Conservation (phyloP, 2,888 invertebrate species). For the Eilema sororculum region DNA sequence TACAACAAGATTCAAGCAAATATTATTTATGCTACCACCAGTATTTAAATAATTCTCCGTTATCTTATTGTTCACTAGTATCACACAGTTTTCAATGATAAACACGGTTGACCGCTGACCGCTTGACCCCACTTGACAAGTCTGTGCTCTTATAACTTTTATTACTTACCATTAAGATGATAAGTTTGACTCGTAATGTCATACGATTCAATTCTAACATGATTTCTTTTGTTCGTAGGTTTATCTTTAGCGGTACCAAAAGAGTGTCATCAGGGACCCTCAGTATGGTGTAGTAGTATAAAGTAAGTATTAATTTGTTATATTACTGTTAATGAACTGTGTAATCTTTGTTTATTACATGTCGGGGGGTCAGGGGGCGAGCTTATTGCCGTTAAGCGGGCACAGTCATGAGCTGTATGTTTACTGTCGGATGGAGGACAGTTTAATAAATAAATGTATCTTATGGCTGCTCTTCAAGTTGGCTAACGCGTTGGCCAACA, state of each 20-base stretch:
- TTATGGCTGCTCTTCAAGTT: too few species aligned
- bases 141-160: constrained; percentile 41
- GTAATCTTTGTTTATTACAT: too few species aligned
- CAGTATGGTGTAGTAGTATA: constrained; percentile 77
- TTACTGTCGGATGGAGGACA: too few species aligned
- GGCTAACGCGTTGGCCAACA: too few species aligned
- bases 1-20: not conserved
- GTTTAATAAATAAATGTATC: too few species aligned
- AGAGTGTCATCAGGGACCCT: constrained; percentile 79
- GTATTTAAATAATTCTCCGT: constrained; percentile 25
- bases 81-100: constrained; percentile 38
- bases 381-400: too few species aligned
- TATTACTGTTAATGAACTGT: not conserved
- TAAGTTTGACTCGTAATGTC: constrained; percentile 27
- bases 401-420: too few species aligned
- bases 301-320: constrained; percentile 65
- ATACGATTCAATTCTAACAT: constrained; percentile 1
- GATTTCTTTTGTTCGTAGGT: constrained; percentile 63
- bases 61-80: constrained; percentile 34
- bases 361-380: too few species aligned
- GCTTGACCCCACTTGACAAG: constrained; percentile 46
- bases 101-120: constrained; percentile 52
- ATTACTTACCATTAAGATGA: constrained; percentile 35
- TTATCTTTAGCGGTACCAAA: constrained; percentile 75
- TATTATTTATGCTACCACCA: not conserved